Evolutionary conservation across 2,113 vertebrate genomes (phyloP), one percentile per base, ranked within the genome.

Genomic region (Anarhynchus alexandrinus): DNA sequence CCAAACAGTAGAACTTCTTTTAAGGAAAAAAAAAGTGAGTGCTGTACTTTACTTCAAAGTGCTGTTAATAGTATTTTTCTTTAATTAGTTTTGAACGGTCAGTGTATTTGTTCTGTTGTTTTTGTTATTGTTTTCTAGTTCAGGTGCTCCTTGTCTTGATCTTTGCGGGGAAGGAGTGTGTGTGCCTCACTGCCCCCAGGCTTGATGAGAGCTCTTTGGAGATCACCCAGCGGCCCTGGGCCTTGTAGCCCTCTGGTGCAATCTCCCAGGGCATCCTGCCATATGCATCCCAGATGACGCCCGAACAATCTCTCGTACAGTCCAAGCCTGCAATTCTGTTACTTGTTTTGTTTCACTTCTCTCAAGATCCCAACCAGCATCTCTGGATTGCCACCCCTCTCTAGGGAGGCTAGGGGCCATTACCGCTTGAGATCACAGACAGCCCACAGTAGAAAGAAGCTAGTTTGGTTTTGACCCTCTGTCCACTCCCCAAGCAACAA

Each of bases 81-180:
- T 42, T 59, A 19, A n/a, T 45, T 59, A 40, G 38, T 47, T 67
- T 57, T 70, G 26, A 94, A 70, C 0, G 0, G 34, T 66, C 0
- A 0, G 34, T 66, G 45, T 26, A 38, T 64, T 32, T 14, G 18
- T 74, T 55, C 61, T 52, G 51, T 47, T 81, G 15, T 3, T 65
- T 82, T 69, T 51, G 18, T 42, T 79, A 5, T 3, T 49, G 11
- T 47, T 82, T 80, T 71, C 36, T 30, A 61, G 29, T 61, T 83
- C 23, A 32, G 27, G 17, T 67, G 57, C 34, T 81, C 20, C 18
- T 70, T 71, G 27, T 16, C 4, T 66, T 45, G 21, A 57, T 42
- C 1, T 0, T 19, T 57, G 8, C 27, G 29, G 42, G 55, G 49
- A 51, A 51, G 12, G 18, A 15, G 11, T 3, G 8, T 8, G 16